Evolutionary conservation across 2,797 vertebrate genomes (phyloP).

Genomic region (Notamacropus eugenii): DNA sequence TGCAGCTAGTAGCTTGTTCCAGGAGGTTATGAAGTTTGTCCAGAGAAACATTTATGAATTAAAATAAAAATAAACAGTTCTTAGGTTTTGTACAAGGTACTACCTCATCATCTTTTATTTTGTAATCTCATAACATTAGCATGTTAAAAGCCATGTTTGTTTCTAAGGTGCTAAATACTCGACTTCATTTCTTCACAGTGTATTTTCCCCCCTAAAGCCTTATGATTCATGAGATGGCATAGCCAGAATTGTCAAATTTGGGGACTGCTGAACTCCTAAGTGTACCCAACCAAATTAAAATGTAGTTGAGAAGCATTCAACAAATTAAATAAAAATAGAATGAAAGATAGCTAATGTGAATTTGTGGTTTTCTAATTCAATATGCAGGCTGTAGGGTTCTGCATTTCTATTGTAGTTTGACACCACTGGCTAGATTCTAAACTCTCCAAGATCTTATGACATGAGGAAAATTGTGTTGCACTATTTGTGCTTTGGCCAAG

Average conservation of each 20-base stretch:
- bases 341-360: background rate
- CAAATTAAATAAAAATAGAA: background rate
- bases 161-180: background rate
- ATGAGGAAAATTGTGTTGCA: background rate
- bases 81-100: constrained; percentile 30
- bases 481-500: background rate
- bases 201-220: background rate
- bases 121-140: constrained; percentile 8
- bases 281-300: background rate
- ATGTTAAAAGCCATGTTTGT: constrained; percentile 35
- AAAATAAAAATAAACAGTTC: constrained; percentile 13
- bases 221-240: background rate
- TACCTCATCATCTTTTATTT: background rate
- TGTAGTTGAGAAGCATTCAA: background rate
- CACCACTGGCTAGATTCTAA: background rate
- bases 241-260: background rate
- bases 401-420: background rate
- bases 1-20: background rate
- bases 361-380: background rate
- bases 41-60: background rate
- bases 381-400: background rate
- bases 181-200: background rate
- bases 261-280: background rate
- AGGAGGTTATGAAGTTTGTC: background rate
- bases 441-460: constrained; percentile 5